Percentiles rank a stretch among this genome's conserved stretches.
These are phyloP conservation scores for Ascaphus truei DNA, from an alignment of 2,113 vertebrate species.

Conservation along the genomic window DNA sequence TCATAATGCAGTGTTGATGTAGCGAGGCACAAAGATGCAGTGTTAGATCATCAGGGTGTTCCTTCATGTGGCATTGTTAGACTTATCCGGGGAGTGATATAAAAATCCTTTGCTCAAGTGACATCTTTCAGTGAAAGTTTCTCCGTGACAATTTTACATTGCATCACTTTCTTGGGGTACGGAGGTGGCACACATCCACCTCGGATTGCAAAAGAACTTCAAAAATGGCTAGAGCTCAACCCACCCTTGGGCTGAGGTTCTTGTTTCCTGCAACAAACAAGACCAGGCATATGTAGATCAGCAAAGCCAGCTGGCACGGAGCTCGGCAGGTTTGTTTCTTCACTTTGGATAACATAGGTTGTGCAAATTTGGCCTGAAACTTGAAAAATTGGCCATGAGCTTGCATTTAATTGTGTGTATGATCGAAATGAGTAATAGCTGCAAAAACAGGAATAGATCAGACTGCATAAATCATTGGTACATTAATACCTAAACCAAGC, in stretches of 20 bases:
- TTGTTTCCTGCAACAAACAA: not conserved
- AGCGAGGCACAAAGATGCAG: constrained; percentile 6
- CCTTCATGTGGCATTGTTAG: constrained; percentile 19
- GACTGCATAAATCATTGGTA: not conserved
- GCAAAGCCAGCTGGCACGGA: constrained; percentile 6
- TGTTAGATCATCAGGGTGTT: constrained; percentile 5
- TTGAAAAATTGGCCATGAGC: not conserved
- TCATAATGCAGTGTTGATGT: too few relatives aligned
- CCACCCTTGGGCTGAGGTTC: constrained; percentile 4
- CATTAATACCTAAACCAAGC: not conserved
- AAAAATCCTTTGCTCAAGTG: constrained; percentile 16
- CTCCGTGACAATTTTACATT: not conserved
- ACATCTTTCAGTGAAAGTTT: constrained; percentile 19
- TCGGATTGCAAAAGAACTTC: not conserved
- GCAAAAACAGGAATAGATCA: not conserved
- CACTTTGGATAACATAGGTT: not conserved
- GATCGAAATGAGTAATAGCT: not conserved
- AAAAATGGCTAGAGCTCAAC: not conserved
- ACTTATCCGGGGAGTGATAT: constrained; percentile 17
- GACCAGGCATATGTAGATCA: not conserved
- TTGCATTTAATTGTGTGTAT: constrained; percentile 18
- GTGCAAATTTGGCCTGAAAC: constrained; percentile 2
- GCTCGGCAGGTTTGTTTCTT: not conserved
- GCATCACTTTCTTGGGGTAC: constrained; percentile 3
- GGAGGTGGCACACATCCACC: not conserved